Evolutionary conservation across 2,113 vertebrate genomes (phyloP), one percentile per base, ranked within the genome.

Genomic region (Stomatorhinus ivindoensis): DNA sequence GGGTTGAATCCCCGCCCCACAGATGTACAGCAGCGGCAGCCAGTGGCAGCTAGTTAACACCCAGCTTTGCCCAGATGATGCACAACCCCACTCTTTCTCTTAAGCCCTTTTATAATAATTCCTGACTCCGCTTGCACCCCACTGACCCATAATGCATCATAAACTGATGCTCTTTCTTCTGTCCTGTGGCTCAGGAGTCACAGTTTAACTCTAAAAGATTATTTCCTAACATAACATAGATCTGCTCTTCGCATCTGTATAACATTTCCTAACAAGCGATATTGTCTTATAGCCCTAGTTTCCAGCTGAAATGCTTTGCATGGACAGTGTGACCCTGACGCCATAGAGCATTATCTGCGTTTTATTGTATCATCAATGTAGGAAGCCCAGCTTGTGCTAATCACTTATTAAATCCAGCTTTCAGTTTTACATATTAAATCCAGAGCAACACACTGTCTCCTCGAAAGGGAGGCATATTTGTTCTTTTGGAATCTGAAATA

Each of bases 151-250:
- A 35, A 21, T 73, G 47, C 47, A 35, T 47, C 47, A 19, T 82
- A 39, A 17, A 39, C 47, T n/a, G 47, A 48, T 9, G 8, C 47
- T 50, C 24, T 42, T 27, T 58, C 53, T 61, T n/a, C 13, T 21
- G 27, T 55, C 46, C 47, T 69, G 39, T 35, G 89, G 46, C 47
- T 42, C 58, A 48, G 44, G 58, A 76, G 27, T 76, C 35, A 89
- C 83, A 50, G 27, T 48, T 73, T 73, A 89, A 80, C 21, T 76
- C 11, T 47, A 87, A 51, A 47, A 42, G 13, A 69, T 69, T 42
- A 58, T 87, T 89, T 87, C 47, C 46, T 51, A 76, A 87, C 35
- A 87, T 87, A 42, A 87, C 84, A n/a, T 51, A 9, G 46, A 73
- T 15, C n/a, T 86, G 47, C 85, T 53, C 47, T 87, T 76, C 21